Evolutionary conservation across 2,113 vertebrate species (phyloP).

Genomic region (Dipodomys ordii): DNA sequence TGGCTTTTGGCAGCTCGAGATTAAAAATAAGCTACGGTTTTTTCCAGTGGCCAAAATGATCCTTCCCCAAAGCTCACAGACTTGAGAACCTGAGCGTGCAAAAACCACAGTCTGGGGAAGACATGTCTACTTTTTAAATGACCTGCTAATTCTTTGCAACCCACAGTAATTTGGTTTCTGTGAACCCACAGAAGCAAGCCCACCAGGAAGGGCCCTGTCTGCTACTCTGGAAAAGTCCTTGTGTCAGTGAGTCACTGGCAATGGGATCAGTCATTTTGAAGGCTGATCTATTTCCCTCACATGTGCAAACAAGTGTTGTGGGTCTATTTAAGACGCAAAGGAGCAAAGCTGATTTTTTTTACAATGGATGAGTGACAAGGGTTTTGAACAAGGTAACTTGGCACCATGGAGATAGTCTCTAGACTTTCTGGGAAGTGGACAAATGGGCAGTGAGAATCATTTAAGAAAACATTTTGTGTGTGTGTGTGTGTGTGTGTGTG

Average conservation of each 20-base stretch:
- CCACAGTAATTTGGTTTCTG: conserved; percentile 76
- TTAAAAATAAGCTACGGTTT: conserved; percentile 77
- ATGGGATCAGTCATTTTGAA: conserved; percentile 49
- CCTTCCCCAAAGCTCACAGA: conserved; percentile 71
- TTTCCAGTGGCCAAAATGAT: conserved; percentile 82
- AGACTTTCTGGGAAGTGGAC: not conserved
- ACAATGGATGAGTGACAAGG: not conserved
- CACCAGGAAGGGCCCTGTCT: conserved; percentile 47
- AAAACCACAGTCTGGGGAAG: conserved; percentile 80
- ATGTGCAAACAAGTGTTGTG: not conserved
- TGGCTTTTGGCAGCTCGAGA: conserved; percentile 73
- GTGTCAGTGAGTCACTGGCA: conserved; percentile 61
- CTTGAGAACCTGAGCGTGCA: conserved; percentile 63
- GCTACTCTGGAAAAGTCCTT: conserved; percentile 66
- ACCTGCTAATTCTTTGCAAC: conserved; percentile 76
- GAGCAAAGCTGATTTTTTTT: not conserved
- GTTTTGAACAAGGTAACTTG: not conserved
- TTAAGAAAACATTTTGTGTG: too few relatives aligned
- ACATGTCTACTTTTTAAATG: conserved; percentile 80
- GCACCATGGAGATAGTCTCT: not conserved
- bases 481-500: too few relatives aligned
- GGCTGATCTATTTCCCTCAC: conserved; percentile 45
- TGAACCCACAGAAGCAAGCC: conserved; percentile 66
- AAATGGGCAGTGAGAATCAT: not conserved
- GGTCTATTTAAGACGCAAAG: not conserved